Conservation (phyloP, 1,140 invertebrate species). For the Ceratitis capitata region DNA sequence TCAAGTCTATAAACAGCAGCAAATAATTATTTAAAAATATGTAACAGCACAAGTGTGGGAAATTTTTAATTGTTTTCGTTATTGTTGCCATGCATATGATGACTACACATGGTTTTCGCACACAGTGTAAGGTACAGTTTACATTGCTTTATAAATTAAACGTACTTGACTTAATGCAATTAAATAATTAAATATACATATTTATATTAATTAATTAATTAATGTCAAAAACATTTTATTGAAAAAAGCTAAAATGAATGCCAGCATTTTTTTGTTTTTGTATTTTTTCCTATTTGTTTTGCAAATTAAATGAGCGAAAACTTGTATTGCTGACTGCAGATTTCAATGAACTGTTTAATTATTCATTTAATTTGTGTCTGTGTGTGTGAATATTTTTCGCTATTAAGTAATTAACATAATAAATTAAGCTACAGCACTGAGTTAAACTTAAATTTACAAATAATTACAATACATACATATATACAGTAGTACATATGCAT, state of each 20-base stretch:
- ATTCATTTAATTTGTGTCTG: not conserved
- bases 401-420: constrained; percentile 18
- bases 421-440: constrained; percentile 22
- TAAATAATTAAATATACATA: not conserved
- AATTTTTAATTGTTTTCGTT: not conserved
- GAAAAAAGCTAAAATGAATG: constrained; percentile 26
- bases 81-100: not conserved
- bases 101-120: not conserved
- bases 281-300: not conserved
- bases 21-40: not conserved
- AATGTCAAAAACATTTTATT: not conserved
- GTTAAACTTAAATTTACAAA: constrained; percentile 12
- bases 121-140: constrained; percentile 17
- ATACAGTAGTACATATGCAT: not conserved
- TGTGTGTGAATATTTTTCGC: not conserved
- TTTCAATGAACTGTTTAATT: not conserved
- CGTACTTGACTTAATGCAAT: not conserved
- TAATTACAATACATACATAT: not conserved
- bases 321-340: not conserved
- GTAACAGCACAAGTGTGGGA: constrained; percentile 23
- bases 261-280: constrained; percentile 24
- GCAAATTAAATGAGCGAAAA: too few species aligned
- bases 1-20: constrained; percentile 32
- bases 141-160: not conserved
- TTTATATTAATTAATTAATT: not conserved